These are phyloP conservation scores for Potamarius usumacintae DNA, from an alignment of 2,113 vertebrate genomes.

Conservation along the genomic window DNA sequence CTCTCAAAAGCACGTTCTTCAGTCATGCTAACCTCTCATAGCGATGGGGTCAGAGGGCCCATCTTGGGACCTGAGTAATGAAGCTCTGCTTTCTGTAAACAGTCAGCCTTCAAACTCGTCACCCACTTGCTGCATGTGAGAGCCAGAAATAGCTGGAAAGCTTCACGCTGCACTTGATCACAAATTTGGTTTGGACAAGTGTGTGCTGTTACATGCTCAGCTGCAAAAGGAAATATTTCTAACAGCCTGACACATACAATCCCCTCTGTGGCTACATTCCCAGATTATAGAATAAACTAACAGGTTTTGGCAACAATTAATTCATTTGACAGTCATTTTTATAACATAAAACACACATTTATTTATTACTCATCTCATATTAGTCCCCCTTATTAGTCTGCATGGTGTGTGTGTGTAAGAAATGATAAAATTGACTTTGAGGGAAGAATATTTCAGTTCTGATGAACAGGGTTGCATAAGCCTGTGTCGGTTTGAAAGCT, in stretches of 20 bases:
- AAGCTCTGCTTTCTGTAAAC: constrained; percentile 44
- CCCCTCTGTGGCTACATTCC: neutral
- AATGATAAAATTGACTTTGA: neutral
- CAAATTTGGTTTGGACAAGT: constrained; percentile 62
- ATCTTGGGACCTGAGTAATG: constrained; percentile 29
- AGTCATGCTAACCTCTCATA: constrained; percentile 7
- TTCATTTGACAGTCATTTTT: neutral
- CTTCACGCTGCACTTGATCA: constrained; percentile 51
- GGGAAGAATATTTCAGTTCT: constrained; percentile 1
- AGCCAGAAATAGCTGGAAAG: constrained; percentile 62
- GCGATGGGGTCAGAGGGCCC: constrained; percentile 25
- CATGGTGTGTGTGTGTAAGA: neutral
- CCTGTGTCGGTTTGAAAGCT: neutral
- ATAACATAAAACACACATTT: neutral
- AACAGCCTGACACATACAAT: constrained; percentile 5
- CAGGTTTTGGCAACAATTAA: neutral
- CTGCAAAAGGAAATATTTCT: constrained; percentile 24
- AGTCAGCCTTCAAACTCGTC: constrained; percentile 57
- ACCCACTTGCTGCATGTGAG: constrained; percentile 53
- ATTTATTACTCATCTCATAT: neutral
- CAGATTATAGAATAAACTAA: neutral
- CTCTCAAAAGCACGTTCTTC: constrained; percentile 6
- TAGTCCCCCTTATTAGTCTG: neutral
- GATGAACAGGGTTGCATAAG: constrained; percentile 25
- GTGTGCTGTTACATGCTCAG: constrained; percentile 54